These are phyloP conservation scores for Saxicola maurus DNA, from an alignment of 2,797 vertebrate species.

Conservation along the genomic window DNA sequence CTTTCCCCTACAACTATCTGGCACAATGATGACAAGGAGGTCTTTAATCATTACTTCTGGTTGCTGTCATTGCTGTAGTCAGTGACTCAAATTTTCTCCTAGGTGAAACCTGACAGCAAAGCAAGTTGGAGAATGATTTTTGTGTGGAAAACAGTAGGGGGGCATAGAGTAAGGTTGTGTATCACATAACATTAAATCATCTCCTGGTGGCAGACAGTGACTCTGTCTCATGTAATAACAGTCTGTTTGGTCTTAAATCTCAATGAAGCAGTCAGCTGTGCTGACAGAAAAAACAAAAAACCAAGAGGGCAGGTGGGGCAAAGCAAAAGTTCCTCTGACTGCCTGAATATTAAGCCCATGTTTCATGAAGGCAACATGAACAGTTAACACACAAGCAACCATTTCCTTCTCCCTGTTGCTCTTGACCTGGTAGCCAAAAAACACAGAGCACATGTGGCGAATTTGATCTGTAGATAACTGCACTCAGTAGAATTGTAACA, in stretches of 20 bases:
- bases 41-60: slow-evolving; percentile 52
- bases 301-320: slow-evolving; percentile 7
- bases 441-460: slow-evolving; percentile 40
- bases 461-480: slow-evolving; percentile 46
- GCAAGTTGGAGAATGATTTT: slow-evolving; percentile 32
- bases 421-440: slow-evolving; percentile 58
- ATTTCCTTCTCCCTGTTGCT: slow-evolving; percentile 3
- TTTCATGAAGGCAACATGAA: background rate
- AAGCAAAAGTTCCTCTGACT: background rate
- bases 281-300: slow-evolving; percentile 19
- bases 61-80: slow-evolving; percentile 35
- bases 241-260: slow-evolving; percentile 34
- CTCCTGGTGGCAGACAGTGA: slow-evolving; percentile 64
- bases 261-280: slow-evolving; percentile 33
- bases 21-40: background rate
- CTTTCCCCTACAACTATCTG: background rate
- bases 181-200: slow-evolving; percentile 63
- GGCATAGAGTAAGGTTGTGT: slow-evolving; percentile 42
- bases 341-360: background rate
- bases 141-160: slow-evolving; percentile 35
- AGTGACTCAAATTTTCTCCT: slow-evolving; percentile 41
- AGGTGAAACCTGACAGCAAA: slow-evolving; percentile 52
- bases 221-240: slow-evolving; percentile 57
- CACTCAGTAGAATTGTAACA: slow-evolving; percentile 40
- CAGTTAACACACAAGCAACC: background rate